A percentile compares a stretch with the other conserved stretches of the same genome.
These are phyloP conservation scores for Cyprinodon variegatus DNA, from an alignment of 2,113 vertebrate species.

Conservation along the genomic window DNA sequence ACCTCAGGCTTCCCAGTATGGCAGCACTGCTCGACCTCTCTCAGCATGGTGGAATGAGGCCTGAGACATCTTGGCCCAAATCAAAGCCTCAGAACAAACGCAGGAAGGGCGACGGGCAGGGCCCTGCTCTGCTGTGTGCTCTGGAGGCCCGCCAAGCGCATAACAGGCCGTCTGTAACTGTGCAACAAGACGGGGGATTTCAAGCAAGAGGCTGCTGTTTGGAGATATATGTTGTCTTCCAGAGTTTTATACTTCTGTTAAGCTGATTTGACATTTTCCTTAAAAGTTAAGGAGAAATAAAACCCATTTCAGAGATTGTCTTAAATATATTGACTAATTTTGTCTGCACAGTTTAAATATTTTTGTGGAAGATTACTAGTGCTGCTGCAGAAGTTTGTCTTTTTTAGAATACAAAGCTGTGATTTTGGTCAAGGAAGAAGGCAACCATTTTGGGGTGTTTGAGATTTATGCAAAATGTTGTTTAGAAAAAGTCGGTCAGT, in stretches of 20 bases:
- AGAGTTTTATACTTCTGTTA: not conserved
- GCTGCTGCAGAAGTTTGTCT: not conserved
- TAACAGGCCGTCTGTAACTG: conserved; percentile 52
- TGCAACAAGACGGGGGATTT: conserved; percentile 42
- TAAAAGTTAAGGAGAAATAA: not conserved
- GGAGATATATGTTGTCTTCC: not conserved
- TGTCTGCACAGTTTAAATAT: not conserved
- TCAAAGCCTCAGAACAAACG: conserved; percentile 83
- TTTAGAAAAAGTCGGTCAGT: not conserved
- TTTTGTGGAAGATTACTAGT: not conserved
- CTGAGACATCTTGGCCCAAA: conserved; percentile 81
- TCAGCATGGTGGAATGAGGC: conserved; percentile 68
- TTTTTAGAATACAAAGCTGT: not conserved
- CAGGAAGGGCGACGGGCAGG: conserved; percentile 79
- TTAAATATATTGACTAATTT: not conserved
- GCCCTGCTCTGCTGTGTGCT: conserved; percentile 67
- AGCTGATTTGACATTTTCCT: too few relatives aligned
- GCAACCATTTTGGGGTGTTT: not conserved
- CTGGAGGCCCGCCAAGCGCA: conserved; percentile 74
- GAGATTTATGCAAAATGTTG: not conserved
- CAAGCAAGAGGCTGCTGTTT: conserved; percentile 21
- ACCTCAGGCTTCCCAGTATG: conserved; percentile 52
- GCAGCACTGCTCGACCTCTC: conserved; percentile 71
- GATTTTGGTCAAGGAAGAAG: not conserved
- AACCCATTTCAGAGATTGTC: not conserved